phyloP scores from a whole-genome alignment of 1,140 invertebrate species.

The Halictus rubicundus region DNA sequence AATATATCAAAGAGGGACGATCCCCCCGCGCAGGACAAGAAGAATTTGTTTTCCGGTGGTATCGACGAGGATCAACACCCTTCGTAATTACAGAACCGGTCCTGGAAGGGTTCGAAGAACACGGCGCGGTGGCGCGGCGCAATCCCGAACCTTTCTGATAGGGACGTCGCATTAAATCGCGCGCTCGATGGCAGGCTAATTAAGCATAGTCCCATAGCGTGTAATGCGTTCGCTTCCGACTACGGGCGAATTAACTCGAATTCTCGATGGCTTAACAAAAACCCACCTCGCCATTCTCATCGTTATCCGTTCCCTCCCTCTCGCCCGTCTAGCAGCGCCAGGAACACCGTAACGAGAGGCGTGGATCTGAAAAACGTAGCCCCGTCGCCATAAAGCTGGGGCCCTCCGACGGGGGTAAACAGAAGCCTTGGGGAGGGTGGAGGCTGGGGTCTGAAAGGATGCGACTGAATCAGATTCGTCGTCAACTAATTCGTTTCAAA shows the following conservation, averaged over 20 bases:
- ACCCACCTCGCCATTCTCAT: constrained; percentile 14
- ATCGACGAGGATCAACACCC: constrained; percentile 9
- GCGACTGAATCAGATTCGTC: constrained; percentile 64
- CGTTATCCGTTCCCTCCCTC: not conserved
- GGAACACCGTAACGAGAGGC: constrained; percentile 40
- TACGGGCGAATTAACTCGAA: constrained; percentile 55
- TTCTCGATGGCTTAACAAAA: constrained; percentile 55
- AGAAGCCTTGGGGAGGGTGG: too few species aligned
- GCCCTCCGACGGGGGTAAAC: constrained; percentile 2
- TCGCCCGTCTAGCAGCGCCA: not conserved
- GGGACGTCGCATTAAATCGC: constrained; percentile 44
- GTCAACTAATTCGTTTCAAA: constrained; percentile 65
- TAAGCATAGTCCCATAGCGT: constrained; percentile 38
- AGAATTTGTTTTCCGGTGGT: not conserved
- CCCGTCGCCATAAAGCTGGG: constrained; percentile 6
- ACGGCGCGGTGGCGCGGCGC: not conserved
- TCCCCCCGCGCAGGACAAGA: not conserved
- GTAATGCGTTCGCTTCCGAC: constrained; percentile 27
- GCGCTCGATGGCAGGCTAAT: constrained; percentile 43
- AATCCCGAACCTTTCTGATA: constrained; percentile 13
- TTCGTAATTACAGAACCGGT: not conserved
- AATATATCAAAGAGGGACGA: not conserved
- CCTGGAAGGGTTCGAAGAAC: constrained; percentile 5
- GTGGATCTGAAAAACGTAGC: constrained; percentile 27
- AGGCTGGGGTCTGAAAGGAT: constrained; percentile 21